phyloP scores from a whole-genome alignment of 2,888 invertebrate genomes.

The Chironomus tentans region DNA sequence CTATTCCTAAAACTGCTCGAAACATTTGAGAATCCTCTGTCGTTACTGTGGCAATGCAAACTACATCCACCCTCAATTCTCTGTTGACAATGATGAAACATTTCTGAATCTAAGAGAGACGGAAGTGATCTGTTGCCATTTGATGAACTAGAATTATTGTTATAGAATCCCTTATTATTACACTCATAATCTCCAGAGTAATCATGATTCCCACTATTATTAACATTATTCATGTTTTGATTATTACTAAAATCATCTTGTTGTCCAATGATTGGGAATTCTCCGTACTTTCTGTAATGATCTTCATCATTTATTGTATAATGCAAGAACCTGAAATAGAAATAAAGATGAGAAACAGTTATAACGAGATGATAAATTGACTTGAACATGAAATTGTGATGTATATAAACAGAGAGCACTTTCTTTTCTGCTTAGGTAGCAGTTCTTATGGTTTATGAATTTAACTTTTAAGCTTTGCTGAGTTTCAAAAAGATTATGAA shows the following conservation, averaged over 20 bases:
- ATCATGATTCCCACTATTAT: background rate
- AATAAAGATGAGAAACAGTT: background rate
- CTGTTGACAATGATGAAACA: slow-evolving; percentile 3
- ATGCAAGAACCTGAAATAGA: slow-evolving; percentile 55
- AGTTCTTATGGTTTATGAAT: too few relatives aligned
- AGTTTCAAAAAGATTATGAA: too few relatives aligned
- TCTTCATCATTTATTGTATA: slow-evolving; percentile 68
- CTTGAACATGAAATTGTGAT: too few relatives aligned
- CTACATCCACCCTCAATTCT: background rate
- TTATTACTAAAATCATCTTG: slow-evolving; percentile 34
- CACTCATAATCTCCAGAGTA: background rate
- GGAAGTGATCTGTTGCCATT: background rate
- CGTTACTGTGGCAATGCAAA: background rate
- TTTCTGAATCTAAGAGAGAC: slow-evolving; percentile 4
- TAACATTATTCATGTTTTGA: background rate
- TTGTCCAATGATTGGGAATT: slow-evolving; percentile 47
- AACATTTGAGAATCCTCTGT: slow-evolving; percentile 8
- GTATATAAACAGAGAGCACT: too few relatives aligned
- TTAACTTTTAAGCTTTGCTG: too few relatives aligned
- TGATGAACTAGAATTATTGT: background rate
- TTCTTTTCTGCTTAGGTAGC: too few relatives aligned
- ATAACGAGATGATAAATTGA: too few relatives aligned
- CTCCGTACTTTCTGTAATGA: slow-evolving; percentile 61
- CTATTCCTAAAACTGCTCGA: slow-evolving; percentile 9
- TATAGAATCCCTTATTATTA: background rate